Evolutionary conservation across 64 coral and sea anemone species (phyloP).

Genomic region (Dendrophyllia cribrosa): DNA sequence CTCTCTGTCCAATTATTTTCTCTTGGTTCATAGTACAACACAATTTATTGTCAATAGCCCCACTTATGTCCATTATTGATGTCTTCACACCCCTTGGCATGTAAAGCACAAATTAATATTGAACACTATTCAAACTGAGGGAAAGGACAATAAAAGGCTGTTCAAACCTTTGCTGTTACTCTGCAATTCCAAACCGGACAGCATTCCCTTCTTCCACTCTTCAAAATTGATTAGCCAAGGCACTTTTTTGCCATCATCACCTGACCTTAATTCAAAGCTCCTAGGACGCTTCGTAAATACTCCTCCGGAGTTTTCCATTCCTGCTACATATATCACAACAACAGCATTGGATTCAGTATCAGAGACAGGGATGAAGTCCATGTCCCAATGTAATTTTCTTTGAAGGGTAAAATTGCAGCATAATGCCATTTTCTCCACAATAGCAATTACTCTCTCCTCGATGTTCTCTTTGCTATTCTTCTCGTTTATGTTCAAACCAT

Average conservation of each 20-base stretch:
- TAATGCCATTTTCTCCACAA: background rate
- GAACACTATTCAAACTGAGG: too few relatives aligned
- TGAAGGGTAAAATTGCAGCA: background rate
- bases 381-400: slow-evolving; percentile 12
- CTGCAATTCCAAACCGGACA: background rate
- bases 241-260: background rate
- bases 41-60: too few relatives aligned
- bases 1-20: too few relatives aligned
- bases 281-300: background rate
- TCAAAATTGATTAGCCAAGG: background rate
- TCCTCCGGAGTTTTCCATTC: background rate
- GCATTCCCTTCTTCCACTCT: background rate
- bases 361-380: background rate
- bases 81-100: too few relatives aligned
- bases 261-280: background rate
- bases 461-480: background rate
- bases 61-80: too few relatives aligned
- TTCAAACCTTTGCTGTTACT: background rate
- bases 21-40: too few relatives aligned
- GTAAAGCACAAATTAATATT: too few relatives aligned
- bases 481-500: background rate
- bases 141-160: background rate
- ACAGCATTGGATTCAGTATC: background rate
- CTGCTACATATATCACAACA: background rate
- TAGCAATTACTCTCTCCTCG: background rate